Evolutionary conservation across 2,888 invertebrate species (phyloP), one percentile per base, ranked within the genome.

Genomic region (Morpho helenor): DNA sequence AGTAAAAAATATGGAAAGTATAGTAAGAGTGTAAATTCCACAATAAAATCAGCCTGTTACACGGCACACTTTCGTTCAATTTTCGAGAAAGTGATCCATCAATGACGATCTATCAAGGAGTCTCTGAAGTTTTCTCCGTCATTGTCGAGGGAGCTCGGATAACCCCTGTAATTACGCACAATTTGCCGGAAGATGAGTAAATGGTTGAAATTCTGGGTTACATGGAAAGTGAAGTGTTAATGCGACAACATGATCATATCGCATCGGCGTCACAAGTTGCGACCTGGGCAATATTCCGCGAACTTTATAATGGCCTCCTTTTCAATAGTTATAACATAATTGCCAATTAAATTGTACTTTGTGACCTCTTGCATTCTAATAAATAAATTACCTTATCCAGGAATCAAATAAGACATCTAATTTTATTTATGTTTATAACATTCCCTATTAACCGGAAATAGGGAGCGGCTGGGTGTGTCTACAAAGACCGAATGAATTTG

Each of bases 41-140:
- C 73, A 77, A 80, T 83, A 82, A 79, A 80, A 78, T 74, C 71
- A 72, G 75, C 68, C 69, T 79, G 80, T 84, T 86, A 68, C 87
- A 84, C 80, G 88, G 72, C 84, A 83, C 70, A 89, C 89, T 87
- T 89, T 87, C 81, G 66, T 77, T 68, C 79, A 86, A 87, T 87
- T 86, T 87, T 84, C 84, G 89, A 79, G 89, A 89, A 90, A 90
- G 89, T 83, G 74, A 84, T 87, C 79, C 80, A 83, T 82, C 80
- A 79, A 81, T 80, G 80, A 75, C 76, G 75, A 84, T 86, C 82
- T 87, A 86, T 88, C 81, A 85, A 76, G 73, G 76, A 74, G 68
- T 71, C 70, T 65, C 71, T 70, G 68, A 16, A 77, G 76, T 77
- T 87, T 86, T 86, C 85, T 80, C 83, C 79, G 75, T 79, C 74